Conservation (phyloP, 2,113 vertebrate species). For the Azemiops feae region DNA sequence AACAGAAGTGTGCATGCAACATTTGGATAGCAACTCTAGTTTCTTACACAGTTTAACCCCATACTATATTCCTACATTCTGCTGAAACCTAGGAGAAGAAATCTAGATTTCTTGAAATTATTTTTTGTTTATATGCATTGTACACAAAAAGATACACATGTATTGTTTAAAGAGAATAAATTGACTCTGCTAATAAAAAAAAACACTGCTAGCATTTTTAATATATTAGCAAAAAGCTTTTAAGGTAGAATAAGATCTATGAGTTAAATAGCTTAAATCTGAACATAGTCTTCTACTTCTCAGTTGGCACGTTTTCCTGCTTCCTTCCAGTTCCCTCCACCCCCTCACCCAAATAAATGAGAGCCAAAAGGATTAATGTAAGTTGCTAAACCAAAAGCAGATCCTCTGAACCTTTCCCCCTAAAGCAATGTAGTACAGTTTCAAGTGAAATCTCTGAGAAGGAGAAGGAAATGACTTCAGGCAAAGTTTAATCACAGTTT, state of each 20-base stretch:
- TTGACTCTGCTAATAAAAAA: not conserved
- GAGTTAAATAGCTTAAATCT: not conserved
- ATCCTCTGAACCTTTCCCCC: not conserved
- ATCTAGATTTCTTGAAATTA: not conserved
- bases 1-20: not conserved
- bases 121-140: not conserved
- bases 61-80: not conserved
- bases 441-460: conserved; percentile 9
- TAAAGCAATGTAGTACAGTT: conserved; percentile 7
- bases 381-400: not conserved
- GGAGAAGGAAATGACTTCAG: conserved; percentile 31
- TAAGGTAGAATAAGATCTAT: not conserved
- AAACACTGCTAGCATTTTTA: not conserved
- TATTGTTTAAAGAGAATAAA: not conserved
- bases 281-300: not conserved
- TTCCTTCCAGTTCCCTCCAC: not conserved
- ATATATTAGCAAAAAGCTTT: not conserved
- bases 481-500: conserved; percentile 17
- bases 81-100: not conserved
- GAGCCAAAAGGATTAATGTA: conserved; percentile 6
- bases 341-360: not conserved
- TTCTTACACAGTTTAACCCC: not conserved
- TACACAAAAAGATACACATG: not conserved
- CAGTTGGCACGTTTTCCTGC: not conserved
- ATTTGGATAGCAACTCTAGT: not conserved